These are phyloP conservation scores for Drosophila lacteicornis DNA, from an alignment of 1,140 invertebrate species.

Conservation along the genomic window DNA sequence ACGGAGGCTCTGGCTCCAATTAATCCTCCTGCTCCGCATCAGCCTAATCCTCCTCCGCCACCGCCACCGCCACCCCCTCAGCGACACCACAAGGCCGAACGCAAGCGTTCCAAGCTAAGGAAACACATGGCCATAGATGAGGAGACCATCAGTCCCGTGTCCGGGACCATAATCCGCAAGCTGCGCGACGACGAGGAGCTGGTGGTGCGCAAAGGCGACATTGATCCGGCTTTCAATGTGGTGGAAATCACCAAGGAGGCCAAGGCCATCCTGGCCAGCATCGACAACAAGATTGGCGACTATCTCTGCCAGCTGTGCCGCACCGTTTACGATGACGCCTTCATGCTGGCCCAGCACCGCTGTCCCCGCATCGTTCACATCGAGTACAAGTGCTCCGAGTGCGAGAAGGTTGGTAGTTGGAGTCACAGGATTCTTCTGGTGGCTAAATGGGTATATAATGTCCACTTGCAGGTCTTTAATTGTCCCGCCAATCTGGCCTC, in stretches of 20 bases:
- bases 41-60: conserved; percentile 53
- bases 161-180: conserved; percentile 96
- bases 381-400: conserved; percentile 99
- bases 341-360: conserved; percentile 97
- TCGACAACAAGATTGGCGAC: conserved; percentile 98
- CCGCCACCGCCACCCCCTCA: neutral
- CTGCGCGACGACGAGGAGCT: conserved; percentile 92
- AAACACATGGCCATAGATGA: conserved; percentile 94
- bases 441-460: conserved; percentile 3
- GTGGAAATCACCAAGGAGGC: conserved; percentile 99
- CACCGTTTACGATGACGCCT: conserved; percentile 97
- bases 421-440: conserved; percentile 43
- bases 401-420: conserved; percentile 90
- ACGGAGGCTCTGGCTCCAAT: conserved; percentile 26
- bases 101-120: conserved; percentile 89
- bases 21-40: conserved; percentile 4
- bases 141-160: conserved; percentile 98
- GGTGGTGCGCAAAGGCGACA: conserved; percentile 94
- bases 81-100: conserved; percentile 77
- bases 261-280: conserved; percentile 96
- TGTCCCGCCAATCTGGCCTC: conserved; percentile 99
- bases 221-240: conserved; percentile 98
- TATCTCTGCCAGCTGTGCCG: conserved; percentile 98
- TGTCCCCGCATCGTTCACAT: conserved; percentile 99
- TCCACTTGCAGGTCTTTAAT: conserved; percentile 91